Conservation (phyloP, 2,888 invertebrate species). For the Scaptomyza flava region DNA sequence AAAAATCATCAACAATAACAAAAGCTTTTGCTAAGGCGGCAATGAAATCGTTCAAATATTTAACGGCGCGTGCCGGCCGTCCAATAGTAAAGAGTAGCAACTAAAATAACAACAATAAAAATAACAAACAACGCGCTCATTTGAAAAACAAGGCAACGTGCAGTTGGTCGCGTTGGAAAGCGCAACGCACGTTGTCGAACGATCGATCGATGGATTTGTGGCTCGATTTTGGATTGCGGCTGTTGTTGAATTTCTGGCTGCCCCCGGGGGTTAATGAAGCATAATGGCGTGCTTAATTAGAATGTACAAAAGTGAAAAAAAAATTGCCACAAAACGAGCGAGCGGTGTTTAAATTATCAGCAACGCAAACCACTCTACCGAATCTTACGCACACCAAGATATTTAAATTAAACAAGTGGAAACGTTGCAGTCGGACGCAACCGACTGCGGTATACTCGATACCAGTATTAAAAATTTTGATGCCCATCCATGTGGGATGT, state of each 20-base stretch:
- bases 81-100: slow-evolving; percentile 52
- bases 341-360: slow-evolving; percentile 56
- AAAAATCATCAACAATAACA: slow-evolving; percentile 37
- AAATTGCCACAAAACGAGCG: slow-evolving; percentile 31
- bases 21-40: slow-evolving; percentile 28
- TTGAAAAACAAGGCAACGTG: slow-evolving; percentile 69
- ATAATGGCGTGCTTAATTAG: slow-evolving; percentile 70
- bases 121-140: slow-evolving; percentile 36
- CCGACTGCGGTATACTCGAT: too few relatives aligned
- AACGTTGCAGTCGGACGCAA: too few relatives aligned
- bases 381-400: not conserved
- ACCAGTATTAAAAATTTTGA: too few relatives aligned
- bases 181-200: slow-evolving; percentile 40
- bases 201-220: slow-evolving; percentile 40
- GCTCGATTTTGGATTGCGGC: slow-evolving; percentile 6
- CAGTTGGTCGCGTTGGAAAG: slow-evolving; percentile 70
- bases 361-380: slow-evolving; percentile 8
- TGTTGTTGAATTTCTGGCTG: slow-evolving; percentile 19
- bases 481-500: too few relatives aligned
- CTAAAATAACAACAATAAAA: slow-evolving; percentile 20
- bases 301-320: slow-evolving; percentile 32
- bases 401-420: too few relatives aligned
- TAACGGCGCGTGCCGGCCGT: slow-evolving; percentile 75
- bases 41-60: slow-evolving; percentile 60
- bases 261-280: slow-evolving; percentile 71